Evolutionary conservation across 2,888 invertebrate genomes (phyloP).

Genomic region (Buathra laborator): DNA sequence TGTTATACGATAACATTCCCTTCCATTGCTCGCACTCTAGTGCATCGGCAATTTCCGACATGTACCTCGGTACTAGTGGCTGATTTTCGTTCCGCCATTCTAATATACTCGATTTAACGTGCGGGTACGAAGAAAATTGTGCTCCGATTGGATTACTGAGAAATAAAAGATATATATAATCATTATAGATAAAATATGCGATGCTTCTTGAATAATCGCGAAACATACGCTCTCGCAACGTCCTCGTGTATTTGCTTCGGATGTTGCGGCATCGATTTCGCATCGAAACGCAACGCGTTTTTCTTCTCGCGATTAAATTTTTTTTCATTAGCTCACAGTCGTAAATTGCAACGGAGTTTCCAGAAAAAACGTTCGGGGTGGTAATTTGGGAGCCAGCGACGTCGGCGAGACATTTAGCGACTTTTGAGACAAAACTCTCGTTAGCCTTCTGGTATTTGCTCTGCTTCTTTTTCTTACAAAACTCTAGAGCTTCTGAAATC

Average conservation of each 20-base stretch:
- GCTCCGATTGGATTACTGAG: not conserved
- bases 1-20: not conserved
- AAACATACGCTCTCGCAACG: not conserved
- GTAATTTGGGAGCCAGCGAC: slow-evolving; percentile 78
- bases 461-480: slow-evolving; percentile 90
- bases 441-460: slow-evolving; percentile 86
- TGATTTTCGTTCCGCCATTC: slow-evolving; percentile 14
- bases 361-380: slow-evolving; percentile 86
- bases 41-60: not conserved
- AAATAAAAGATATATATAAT: not conserved
- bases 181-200: too few relatives aligned
- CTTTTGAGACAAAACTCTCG: slow-evolving; percentile 87
- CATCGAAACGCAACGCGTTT: not conserved
- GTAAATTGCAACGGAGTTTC: slow-evolving; percentile 87
- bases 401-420: slow-evolving; percentile 80
- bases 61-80: not conserved
- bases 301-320: not conserved
- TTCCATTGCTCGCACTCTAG: not conserved
- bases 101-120: not conserved
- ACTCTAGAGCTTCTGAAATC: slow-evolving; percentile 91
- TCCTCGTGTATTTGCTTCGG: not conserved
- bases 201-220: too few relatives aligned
- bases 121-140: not conserved
- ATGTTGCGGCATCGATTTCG: not conserved
- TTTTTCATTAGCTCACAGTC: slow-evolving; percentile 79